These are phyloP conservation scores for Drosophila greeni DNA, from an alignment of 2,888 invertebrate species.

Conservation along the genomic window DNA sequence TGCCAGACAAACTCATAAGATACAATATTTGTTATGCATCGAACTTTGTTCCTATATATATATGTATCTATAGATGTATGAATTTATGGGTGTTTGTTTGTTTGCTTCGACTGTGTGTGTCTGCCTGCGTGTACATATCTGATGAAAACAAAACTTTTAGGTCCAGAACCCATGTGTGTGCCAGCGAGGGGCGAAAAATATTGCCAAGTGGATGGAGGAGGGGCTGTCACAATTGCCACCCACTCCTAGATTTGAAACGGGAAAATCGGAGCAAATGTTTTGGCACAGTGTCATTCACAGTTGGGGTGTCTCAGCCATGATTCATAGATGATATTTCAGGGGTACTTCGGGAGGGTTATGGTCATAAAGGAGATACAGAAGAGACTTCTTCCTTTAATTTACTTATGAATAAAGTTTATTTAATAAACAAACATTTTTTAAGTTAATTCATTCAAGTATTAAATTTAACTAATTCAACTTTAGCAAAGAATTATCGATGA, in stretches of 20 bases:
- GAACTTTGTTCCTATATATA: conserved; percentile 22
- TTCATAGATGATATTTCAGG: background rate
- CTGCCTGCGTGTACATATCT: conserved; percentile 22
- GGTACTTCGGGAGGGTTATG: background rate
- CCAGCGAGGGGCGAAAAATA: conserved; percentile 6
- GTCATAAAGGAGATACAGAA: background rate
- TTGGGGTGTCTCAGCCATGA: background rate
- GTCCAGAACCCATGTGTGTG: background rate
- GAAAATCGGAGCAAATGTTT: conserved; percentile 1
- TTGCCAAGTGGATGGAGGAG: conserved; percentile 1
- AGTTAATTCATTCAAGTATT: no score
- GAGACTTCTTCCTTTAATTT: no score
- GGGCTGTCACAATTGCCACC: conserved; percentile 26
- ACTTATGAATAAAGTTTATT: no score
- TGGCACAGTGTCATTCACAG: background rate
- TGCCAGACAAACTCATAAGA: conserved; percentile 41
- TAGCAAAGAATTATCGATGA: no score
- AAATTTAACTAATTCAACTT: no score
- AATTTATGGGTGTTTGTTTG: conserved; percentile 29
- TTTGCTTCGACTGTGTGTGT: background rate
- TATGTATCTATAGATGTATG: conserved; percentile 1
- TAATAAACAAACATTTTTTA: no score
- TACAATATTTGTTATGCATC: conserved; percentile 58
- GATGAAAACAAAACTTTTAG: conserved; percentile 36
- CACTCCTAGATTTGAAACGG: conserved; percentile 5